A percentile compares a stretch with the other conserved stretches of the same genome.
Conservation (phyloP, 2,888 invertebrate species). For the Scaptomyza polygonia region DNA sequence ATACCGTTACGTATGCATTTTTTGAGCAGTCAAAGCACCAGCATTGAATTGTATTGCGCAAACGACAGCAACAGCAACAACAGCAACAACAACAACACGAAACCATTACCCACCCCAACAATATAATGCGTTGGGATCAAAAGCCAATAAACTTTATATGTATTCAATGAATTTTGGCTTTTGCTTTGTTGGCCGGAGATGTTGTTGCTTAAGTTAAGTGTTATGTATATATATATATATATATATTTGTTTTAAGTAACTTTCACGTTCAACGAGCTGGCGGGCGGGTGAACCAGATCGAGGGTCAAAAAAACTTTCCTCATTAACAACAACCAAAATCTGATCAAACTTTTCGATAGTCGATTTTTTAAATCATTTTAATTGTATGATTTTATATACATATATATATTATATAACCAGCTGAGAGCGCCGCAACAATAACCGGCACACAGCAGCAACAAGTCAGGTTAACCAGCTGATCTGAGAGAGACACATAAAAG, state of each 20-base stretch:
- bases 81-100: conserved; percentile 37
- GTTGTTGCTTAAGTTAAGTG: too few relatives aligned
- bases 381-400: conserved; percentile 53
- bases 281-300: too few relatives aligned
- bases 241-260: conserved; percentile 50
- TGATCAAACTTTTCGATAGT: conserved; percentile 16
- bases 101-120: conserved; percentile 82
- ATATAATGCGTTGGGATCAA: conserved; percentile 76
- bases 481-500: conserved; percentile 45
- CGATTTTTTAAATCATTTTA: conserved; percentile 49
- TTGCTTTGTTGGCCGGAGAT: conserved; percentile 42
- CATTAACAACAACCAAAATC: conserved; percentile 22
- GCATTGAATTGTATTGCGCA: conserved; percentile 53
- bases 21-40: conserved; percentile 58
- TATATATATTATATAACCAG: conserved; percentile 61
- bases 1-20: conserved; percentile 71
- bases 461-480: conserved; percentile 62
- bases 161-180: conserved; percentile 60
- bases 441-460: conserved; percentile 34
- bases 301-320: conserved; percentile 64
- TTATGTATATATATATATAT: neutral
- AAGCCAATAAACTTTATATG: conserved; percentile 77
- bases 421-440: conserved; percentile 40
- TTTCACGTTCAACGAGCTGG: conserved; percentile 57
- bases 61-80: conserved; percentile 24